Evolutionary conservation across 2,113 vertebrate genomes (phyloP).

Genomic region (Helogale parvula): DNA sequence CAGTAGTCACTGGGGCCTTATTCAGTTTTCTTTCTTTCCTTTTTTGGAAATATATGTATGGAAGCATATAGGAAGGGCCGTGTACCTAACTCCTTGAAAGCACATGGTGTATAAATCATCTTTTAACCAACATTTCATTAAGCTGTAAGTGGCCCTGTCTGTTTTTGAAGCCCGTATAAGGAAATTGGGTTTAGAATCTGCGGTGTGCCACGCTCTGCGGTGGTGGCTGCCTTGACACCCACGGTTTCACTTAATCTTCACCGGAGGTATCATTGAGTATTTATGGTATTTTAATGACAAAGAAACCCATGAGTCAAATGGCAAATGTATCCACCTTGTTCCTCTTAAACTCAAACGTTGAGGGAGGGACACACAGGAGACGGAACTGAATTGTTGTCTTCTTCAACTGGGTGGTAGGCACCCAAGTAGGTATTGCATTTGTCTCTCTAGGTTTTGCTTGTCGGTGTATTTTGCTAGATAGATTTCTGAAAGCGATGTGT

Average conservation of each 20-base stretch:
- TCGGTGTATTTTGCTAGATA: neutral
- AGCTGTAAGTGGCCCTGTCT: neutral
- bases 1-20: neutral
- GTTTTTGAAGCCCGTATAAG: neutral
- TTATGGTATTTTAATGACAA: neutral
- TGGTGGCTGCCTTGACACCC: neutral
- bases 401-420: neutral
- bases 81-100: neutral
- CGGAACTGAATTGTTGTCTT: neutral
- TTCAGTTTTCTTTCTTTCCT: neutral
- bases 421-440: neutral
- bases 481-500: neutral
- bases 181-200: neutral
- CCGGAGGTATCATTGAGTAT: neutral
- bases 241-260: neutral
- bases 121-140: neutral
- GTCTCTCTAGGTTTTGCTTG: neutral
- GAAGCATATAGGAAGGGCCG: neutral
- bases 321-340: neutral
- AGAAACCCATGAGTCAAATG: neutral
- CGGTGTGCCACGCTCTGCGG: neutral
- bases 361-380: neutral
- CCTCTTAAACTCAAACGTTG: neutral
- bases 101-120: neutral
- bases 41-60: neutral